phyloP scores from a whole-genome alignment of 2,888 invertebrate genomes.

The Glyphotaelius pellucidus region DNA sequence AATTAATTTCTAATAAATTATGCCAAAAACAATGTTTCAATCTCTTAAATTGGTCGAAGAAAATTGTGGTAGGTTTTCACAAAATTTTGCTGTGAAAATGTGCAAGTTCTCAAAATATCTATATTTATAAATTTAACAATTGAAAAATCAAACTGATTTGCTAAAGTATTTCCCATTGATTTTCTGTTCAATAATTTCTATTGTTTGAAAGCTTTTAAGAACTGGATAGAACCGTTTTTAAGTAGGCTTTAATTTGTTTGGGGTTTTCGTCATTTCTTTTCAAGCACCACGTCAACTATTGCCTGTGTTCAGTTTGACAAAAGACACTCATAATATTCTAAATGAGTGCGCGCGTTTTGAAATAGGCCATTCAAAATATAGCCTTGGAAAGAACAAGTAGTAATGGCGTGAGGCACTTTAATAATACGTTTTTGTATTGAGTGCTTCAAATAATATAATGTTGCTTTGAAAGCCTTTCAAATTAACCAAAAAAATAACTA shows the following conservation, averaged over 20 bases:
- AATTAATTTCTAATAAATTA: not conserved
- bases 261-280: not conserved
- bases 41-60: not conserved
- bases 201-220: not conserved
- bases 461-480: not conserved
- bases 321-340: not conserved
- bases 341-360: not conserved
- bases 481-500: too few species aligned
- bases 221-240: not conserved
- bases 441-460: not conserved
- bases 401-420: not conserved
- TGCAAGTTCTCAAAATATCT: not conserved
- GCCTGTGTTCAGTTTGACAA: not conserved
- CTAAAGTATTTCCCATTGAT: not conserved
- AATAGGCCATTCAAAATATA: not conserved
- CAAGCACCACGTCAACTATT: not conserved
- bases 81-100: too few species aligned
- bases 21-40: not conserved
- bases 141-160: not conserved
- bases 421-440: not conserved
- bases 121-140: not conserved
- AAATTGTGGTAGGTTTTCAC: not conserved
- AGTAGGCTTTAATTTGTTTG: not conserved
- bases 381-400: not conserved
- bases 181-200: not conserved